Percentiles rank a stretch among this genome's conserved stretches.
Evolutionary conservation across 2,113 vertebrate genomes (phyloP).

Genomic region (Sphaerodactylus townsendi): DNA sequence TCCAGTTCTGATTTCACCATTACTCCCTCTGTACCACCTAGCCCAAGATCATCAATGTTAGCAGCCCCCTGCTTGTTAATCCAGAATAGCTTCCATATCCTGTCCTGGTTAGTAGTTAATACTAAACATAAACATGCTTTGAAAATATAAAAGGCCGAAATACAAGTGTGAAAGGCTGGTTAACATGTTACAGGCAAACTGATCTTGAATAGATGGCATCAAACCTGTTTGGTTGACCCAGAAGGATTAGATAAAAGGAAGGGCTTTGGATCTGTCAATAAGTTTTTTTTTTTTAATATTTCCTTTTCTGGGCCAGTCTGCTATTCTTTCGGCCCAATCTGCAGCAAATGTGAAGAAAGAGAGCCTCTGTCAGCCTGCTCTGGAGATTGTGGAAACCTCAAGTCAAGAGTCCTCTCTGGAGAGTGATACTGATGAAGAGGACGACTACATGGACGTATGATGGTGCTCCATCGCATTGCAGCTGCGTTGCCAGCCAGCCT

Average conservation of each 20-base stretch:
- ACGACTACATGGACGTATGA: slow-evolving; percentile 97
- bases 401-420: slow-evolving; percentile 98
- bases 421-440: slow-evolving; percentile 95
- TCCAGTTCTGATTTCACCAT: too few relatives aligned
- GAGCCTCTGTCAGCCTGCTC: slow-evolving; percentile 91
- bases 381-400: slow-evolving; percentile 96
- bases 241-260: neutral
- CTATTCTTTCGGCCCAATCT: slow-evolving; percentile 96
- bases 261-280: slow-evolving; percentile 27
- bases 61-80: neutral
- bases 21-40: too few relatives aligned
- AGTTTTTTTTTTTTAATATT: slow-evolving; percentile 46
- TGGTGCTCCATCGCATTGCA: slow-evolving; percentile 39
- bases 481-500: slow-evolving; percentile 43
- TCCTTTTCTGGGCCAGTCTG: slow-evolving; percentile 81
- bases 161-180: neutral
- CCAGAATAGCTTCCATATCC: neutral
- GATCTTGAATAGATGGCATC: neutral
- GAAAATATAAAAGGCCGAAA: neutral
- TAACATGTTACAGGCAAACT: neutral
- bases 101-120: too few relatives aligned
- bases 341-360: slow-evolving; percentile 97
- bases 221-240: neutral
- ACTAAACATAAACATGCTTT: too few relatives aligned
- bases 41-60: too few relatives aligned